Evolutionary conservation across 2,888 invertebrate species (phyloP), one percentile per base, ranked within the genome.

Genomic region (Pseudococcus jackbeardsleyi): DNA sequence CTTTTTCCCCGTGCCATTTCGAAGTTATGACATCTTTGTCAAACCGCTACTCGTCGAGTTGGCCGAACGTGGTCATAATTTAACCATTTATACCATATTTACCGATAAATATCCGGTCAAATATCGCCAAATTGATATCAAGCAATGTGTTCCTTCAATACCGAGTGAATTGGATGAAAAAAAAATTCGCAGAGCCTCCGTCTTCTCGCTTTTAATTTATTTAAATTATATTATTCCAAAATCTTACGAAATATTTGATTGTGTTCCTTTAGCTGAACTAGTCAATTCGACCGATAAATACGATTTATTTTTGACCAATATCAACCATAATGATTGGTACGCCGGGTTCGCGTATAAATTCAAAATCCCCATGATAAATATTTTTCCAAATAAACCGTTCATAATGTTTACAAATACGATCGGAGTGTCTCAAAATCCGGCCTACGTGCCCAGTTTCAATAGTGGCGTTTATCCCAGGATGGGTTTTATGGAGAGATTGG

Each of bases 371-470:
- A 64, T 68, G 64, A 86, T 86, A 22, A 64, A 12, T 22, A 17
- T 72, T n/a, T 68, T 68, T 22, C 86, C 86, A 1, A 68, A 68
- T 86, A 33, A 17, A 17, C 19, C 54, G 9, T 42, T 90, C 4
- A 89, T 90, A 0, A 90, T 90, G 90, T 88, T 89, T 9, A 50
- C 64, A 7, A 88, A 89, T 17, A 82, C 89, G 2, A 84, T 90
- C 2, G 90, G 90, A 0, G 89, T 89, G 46, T 89, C 90, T 1
- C 89, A 89, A 6, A 88, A 90, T 22, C 90, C 89, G 0, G 87
- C 89, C 6, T 42, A 46, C 46, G 59, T 39, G 48, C 46, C 39
- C 4, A 8, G 17, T 22, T 42, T 68, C 9, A 42, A 15, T 33
- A 64, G 48, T 17, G 59, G 46, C 8, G 39, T 54, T 33, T 12